These are phyloP conservation scores for Chlorodrepanis virens DNA, from an alignment of 2,113 vertebrate genomes.

Conservation along the genomic window DNA sequence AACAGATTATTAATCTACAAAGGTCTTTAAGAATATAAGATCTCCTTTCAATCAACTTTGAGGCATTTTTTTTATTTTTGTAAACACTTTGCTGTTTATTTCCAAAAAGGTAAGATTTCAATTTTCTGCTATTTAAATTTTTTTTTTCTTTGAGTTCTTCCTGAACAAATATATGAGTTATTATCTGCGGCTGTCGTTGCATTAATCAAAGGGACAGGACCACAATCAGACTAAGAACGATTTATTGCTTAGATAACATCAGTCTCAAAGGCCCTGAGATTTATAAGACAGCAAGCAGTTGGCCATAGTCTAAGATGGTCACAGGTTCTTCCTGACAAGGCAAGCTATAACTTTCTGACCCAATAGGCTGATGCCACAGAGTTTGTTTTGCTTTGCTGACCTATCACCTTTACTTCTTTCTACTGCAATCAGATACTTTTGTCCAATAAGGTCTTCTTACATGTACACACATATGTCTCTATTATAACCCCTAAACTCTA, in stretches of 20 bases:
- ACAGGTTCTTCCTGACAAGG: neutral
- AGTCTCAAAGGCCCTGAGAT: neutral
- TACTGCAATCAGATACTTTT: neutral
- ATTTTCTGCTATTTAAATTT: neutral
- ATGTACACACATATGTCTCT: neutral
- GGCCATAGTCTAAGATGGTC: neutral
- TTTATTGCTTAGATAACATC: neutral
- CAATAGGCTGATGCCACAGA: neutral
- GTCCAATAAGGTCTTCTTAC: neutral
- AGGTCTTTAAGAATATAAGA: neutral
- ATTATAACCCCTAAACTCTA: neutral
- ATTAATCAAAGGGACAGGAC: neutral
- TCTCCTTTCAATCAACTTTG: neutral
- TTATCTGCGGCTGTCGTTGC: neutral
- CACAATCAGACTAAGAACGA: neutral
- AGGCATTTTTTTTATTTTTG: neutral
- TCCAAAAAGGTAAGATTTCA: neutral
- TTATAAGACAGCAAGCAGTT: neutral
- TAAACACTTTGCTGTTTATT: neutral
- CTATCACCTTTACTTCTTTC: neutral
- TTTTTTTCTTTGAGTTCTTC: neutral
- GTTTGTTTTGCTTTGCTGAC: neutral
- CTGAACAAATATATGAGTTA: neutral
- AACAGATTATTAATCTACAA: neutral
- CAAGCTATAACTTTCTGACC: neutral